Evolutionary conservation across 2,888 invertebrate genomes (phyloP).

Genomic region (Hymenopus coronatus): DNA sequence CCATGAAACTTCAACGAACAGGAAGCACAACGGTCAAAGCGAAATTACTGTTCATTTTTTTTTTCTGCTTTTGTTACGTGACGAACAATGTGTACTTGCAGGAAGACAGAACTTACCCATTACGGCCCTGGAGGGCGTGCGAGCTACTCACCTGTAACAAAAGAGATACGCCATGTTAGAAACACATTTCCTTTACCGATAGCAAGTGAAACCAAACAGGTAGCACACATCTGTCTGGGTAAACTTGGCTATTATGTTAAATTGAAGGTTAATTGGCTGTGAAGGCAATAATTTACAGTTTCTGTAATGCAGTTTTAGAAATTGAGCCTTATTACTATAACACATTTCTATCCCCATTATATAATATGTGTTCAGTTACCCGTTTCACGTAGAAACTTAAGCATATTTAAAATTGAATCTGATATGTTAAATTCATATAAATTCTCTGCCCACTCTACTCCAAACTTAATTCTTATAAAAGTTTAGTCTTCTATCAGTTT

Average conservation of each 20-base stretch:
- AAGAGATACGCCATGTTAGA: neutral
- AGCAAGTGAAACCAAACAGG: neutral
- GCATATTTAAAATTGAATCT: too few species aligned
- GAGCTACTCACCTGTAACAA: slow-evolving; percentile 7
- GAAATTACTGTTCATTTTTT: neutral
- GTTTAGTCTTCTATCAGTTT: too few species aligned
- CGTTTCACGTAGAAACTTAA: too few species aligned
- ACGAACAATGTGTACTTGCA: neutral
- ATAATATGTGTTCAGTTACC: too few species aligned
- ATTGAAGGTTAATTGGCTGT: neutral
- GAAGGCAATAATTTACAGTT: neutral
- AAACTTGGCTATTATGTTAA: neutral
- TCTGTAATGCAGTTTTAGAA: neutral
- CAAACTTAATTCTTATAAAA: too few species aligned
- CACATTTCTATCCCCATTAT: too few species aligned
- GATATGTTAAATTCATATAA: too few species aligned
- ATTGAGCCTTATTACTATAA: neutral
- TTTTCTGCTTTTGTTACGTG: neutral
- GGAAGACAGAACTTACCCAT: neutral
- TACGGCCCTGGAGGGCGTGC: neutral
- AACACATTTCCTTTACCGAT: neutral
- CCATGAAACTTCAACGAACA: neutral
- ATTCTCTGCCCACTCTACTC: too few species aligned
- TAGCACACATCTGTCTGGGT: neutral
- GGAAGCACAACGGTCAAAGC: neutral